Evolutionary conservation across 1,140 invertebrate genomes (phyloP).

Genomic region (Camponotus floridanus): DNA sequence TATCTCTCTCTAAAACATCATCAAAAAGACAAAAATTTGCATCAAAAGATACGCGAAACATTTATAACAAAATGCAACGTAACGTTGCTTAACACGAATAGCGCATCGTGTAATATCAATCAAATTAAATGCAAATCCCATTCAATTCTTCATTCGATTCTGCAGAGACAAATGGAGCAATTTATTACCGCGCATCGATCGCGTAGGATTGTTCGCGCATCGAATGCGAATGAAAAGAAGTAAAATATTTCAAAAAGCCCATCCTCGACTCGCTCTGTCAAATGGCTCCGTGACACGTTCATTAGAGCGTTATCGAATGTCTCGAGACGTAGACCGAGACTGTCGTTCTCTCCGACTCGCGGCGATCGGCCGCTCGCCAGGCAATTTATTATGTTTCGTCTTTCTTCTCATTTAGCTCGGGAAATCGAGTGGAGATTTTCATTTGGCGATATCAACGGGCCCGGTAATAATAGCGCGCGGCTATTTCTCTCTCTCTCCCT

Average conservation of each 20-base stretch:
- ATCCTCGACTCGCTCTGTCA: neutral
- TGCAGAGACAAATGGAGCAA: neutral
- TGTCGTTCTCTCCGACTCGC: neutral
- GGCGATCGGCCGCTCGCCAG: neutral
- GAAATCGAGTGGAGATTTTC: constrained; percentile 67
- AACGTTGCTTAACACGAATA: neutral
- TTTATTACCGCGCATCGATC: neutral
- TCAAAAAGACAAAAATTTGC: constrained; percentile 3
- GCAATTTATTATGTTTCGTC: constrained; percentile 66
- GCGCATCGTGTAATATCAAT: neutral
- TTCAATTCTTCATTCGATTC: constrained; percentile 31
- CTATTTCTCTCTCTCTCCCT: neutral
- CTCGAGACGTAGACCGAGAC: constrained; percentile 19
- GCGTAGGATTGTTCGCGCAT: neutral
- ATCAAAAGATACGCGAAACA: neutral
- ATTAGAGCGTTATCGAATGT: constrained; percentile 27
- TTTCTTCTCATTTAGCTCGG: constrained; percentile 56
- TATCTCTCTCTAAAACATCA: neutral
- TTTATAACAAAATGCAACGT: neutral
- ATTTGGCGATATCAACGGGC: constrained; percentile 59
- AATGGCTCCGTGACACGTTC: neutral
- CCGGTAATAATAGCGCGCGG: constrained; percentile 62
- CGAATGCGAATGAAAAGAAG: constrained; percentile 5
- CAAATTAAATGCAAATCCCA: neutral
- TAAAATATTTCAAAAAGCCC: neutral